Evolutionary conservation across 1,140 invertebrate genomes (phyloP), one percentile per base, ranked within the genome.

Genomic region (Tetraneura akinire): DNA sequence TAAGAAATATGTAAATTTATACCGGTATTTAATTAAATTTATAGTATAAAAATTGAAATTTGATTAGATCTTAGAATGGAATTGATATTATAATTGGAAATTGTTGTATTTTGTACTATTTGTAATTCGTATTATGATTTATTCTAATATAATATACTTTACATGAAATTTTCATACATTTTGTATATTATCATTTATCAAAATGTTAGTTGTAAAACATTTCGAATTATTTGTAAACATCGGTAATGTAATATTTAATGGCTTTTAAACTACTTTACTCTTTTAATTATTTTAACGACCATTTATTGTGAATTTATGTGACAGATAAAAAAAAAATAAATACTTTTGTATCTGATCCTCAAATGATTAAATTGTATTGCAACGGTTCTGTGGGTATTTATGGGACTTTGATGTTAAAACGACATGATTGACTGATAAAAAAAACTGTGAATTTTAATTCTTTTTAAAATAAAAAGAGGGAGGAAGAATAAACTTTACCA

Each of bases 351-450:
- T 45, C 64, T 68, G 64, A 68, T 68, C 64, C 5, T n/a, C 32
- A 13, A 23, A 68, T 68, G 42, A 68, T 68, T 68, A 26, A 68
- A 26, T 23, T 26, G 37, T 47, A 23, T 68, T 66, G 32, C 8
- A 42, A 45, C 23, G 21, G 21, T 26, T 37, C 14, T 16, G 21
- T 3, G 18, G 13, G 14, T 21, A 57, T 68, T 68, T 26, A 68
- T 47, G 66, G 13, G 42, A 3, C 45, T 68, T 68, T 47, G 6
- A 18, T 47, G 42, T 68, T 26, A 18, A 47, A 68, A 68, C 6
- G 13, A 68, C 66, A 68, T 47, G 21, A 68, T 45, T 68, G 64
- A 68, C 37, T 45, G 37, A 68, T 45, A 68, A 66, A 42, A 45
- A 42, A 42, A 45, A 68, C 14, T 4, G 13, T 10, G 21, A 26